These are phyloP conservation scores for Priocnemis perturbator DNA, from an alignment of 2,888 invertebrate species.

Conservation along the genomic window DNA sequence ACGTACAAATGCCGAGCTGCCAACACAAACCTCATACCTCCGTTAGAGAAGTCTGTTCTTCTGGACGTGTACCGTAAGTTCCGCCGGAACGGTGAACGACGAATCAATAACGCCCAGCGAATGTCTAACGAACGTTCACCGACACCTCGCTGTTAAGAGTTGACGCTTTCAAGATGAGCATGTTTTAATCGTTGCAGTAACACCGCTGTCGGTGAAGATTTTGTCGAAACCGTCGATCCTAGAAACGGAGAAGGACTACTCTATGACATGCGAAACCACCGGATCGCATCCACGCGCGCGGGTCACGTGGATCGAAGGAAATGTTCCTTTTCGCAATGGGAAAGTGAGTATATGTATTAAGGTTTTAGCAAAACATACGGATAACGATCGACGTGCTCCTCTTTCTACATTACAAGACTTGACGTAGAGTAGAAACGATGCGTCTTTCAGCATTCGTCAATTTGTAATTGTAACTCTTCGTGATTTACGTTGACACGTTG, in stretches of 20 bases:
- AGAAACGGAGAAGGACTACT: slow-evolving; percentile 87
- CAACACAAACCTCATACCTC: slow-evolving; percentile 90
- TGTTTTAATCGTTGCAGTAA: slow-evolving; percentile 79
- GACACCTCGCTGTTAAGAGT: background rate
- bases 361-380: background rate
- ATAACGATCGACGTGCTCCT: too few relatives aligned
- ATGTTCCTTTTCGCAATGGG: slow-evolving; percentile 85
- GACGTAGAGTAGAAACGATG: too few relatives aligned
- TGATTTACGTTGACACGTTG: background rate
- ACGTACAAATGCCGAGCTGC: slow-evolving; percentile 92
- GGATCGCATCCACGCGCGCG: slow-evolving; percentile 92
- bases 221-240: slow-evolving; percentile 85
- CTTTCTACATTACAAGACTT: too few relatives aligned
- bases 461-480: too few relatives aligned
- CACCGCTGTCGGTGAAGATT: slow-evolving; percentile 86
- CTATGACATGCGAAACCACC: slow-evolving; percentile 87
- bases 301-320: slow-evolving; percentile 90
- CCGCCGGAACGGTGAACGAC: background rate
- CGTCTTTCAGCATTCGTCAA: too few relatives aligned
- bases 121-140: background rate
- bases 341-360: slow-evolving; percentile 78
- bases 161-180: background rate
- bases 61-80: slow-evolving; percentile 90
- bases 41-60: slow-evolving; percentile 88
- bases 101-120: background rate